Evolutionary conservation across 2,888 invertebrate genomes (phyloP).

Genomic region (Masnerella sp.): DNA sequence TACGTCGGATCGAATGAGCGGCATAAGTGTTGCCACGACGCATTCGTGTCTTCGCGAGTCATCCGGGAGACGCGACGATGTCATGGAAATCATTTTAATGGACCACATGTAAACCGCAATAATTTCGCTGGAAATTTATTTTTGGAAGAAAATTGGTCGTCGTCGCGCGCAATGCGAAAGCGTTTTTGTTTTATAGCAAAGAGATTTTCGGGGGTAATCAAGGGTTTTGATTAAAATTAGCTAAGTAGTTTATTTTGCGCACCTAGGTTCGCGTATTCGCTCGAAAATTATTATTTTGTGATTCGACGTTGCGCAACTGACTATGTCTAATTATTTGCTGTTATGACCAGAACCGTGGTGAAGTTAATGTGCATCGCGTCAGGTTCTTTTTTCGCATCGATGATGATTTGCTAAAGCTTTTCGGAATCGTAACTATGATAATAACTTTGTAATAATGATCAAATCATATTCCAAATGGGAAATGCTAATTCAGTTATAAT

Average conservation of each 20-base stretch:
- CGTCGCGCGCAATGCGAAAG: too few species aligned
- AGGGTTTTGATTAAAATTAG: too few species aligned
- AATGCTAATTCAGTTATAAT: too few species aligned
- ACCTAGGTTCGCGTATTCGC: slow-evolving; percentile 2
- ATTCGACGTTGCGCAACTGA: slow-evolving; percentile 36
- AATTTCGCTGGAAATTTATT: neutral
- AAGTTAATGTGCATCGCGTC: slow-evolving; percentile 29
- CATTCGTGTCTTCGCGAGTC: slow-evolving; percentile 15
- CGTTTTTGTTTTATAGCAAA: too few species aligned
- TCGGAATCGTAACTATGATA: slow-evolving; percentile 14
- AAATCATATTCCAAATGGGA: too few species aligned
- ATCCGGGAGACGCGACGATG: slow-evolving; percentile 7
- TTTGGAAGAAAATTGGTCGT: neutral
- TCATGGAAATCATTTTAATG: slow-evolving; percentile 13
- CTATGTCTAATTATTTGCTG: slow-evolving; percentile 42
- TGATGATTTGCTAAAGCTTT: slow-evolving; percentile 25
- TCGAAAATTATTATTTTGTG: slow-evolving; percentile 28
- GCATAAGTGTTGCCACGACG: slow-evolving; percentile 9
- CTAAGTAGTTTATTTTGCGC: slow-evolving; percentile 2
- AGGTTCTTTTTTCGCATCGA: slow-evolving; percentile 39
- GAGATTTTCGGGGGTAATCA: too few species aligned
- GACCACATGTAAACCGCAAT: neutral
- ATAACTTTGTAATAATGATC: neutral
- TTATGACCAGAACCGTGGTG: slow-evolving; percentile 22
- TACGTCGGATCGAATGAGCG: slow-evolving; percentile 24